Evolutionary conservation across 1,140 invertebrate species (phyloP), one percentile per base, ranked within the genome.

Genomic region (Odontomachus brunneus): DNA sequence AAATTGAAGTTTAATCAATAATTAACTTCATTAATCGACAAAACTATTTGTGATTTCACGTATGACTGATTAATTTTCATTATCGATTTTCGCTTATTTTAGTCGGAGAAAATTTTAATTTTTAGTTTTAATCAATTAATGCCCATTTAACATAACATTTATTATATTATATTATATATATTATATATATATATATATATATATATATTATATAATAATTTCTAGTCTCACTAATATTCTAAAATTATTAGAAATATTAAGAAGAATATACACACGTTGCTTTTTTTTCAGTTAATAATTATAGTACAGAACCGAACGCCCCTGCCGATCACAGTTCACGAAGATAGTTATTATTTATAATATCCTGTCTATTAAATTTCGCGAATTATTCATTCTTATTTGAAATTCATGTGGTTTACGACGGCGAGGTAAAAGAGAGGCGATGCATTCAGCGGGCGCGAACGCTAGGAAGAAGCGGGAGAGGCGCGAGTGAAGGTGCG

Each of bases 401-500:
- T 19, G 73, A 76, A 65, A 65, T 65, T 53, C 51, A 76, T 76
- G 44, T 60, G 60, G 65, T 53, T 65, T 65, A 22, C 73, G 48
- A 65, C 65, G 38, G 12, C 73, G 38, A 7, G 38, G 38, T 5
- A 44, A 11, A 44, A 44, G 38, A 44, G 38, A 44, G 33, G 44
- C 44, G 73, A 75, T 15, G 44, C 26, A 55, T 38, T 76, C 29
- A 48, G 59, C 48, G 26, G 38, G 38, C 38, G 38, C 26, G 44
- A 65, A 33, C 29, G 29, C 29, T 33, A 33, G 19, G 48, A 76
- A 76, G 60, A 76, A 76, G 73, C 60, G 26, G 53, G 53, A 55
- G 53, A 19, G n/a, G n/a, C n/a, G 19, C 19, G 59, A 51, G 11
- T 15, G 59, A 51, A 65, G 60, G 24, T 19, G 59, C 48, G 73